A percentile compares a stretch with the other conserved stretches of the same genome.
These are phyloP conservation scores for Blastomussa wellsi DNA, from an alignment of 92 coral and sea anemone species.

Conservation along the genomic window DNA sequence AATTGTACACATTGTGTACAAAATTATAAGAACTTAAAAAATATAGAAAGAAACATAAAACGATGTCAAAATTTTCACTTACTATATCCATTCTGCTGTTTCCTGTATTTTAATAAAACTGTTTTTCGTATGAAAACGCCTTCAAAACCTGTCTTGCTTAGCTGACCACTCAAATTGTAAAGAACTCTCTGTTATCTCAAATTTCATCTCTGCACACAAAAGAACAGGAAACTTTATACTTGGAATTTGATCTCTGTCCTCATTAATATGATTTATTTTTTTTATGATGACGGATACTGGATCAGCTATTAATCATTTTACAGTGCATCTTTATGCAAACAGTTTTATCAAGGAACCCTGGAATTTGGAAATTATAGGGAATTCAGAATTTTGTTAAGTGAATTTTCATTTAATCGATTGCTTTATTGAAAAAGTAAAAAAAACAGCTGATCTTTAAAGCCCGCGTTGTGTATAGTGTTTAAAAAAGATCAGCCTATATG, in stretches of 20 bases:
- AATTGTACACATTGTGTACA: background rate
- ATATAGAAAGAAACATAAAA: background rate
- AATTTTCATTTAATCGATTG: too few relatives aligned
- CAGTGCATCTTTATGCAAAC: background rate
- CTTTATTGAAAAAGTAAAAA: too few relatives aligned
- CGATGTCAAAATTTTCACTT: background rate
- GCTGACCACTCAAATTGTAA: constrained; percentile 13
- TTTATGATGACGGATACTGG: background rate
- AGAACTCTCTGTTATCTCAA: constrained; percentile 11
- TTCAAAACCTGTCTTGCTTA: background rate
- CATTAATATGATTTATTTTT: background rate
- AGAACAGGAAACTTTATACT: constrained; percentile 27
- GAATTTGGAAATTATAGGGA: too few relatives aligned
- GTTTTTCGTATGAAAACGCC: background rate
- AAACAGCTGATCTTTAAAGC: too few relatives aligned
- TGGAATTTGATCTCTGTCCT: constrained; percentile 29
- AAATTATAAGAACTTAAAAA: background rate
- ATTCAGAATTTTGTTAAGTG: too few relatives aligned
- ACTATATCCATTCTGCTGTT: constrained; percentile 25
- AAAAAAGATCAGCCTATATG: too few relatives aligned
- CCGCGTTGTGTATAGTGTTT: too few relatives aligned
- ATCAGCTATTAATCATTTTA: background rate
- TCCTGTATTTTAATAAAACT: background rate
- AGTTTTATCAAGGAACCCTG: background rate
- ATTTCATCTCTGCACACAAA: constrained; percentile 20